A percentile compares a stretch with the other conserved stretches of the same genome.
Evolutionary conservation across 1,140 invertebrate genomes (phyloP).

Genomic region (Bombus turneri): DNA sequence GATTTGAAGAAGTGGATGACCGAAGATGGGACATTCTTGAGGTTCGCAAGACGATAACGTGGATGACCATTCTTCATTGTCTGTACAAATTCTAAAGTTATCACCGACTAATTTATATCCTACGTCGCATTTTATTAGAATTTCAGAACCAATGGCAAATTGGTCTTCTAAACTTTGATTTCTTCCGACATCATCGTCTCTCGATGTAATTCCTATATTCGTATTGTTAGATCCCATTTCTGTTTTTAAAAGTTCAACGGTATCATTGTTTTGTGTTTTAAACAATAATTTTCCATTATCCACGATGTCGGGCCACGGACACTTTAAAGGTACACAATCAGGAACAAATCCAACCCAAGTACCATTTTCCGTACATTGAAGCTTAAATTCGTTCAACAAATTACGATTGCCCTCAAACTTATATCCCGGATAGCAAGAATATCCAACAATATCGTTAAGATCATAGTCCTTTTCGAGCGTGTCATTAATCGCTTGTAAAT

Average conservation of each 20-base stretch:
- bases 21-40: conserved; percentile 54
- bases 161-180: not conserved
- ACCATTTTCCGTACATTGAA: conserved; percentile 76
- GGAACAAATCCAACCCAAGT: conserved; percentile 74
- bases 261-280: conserved; percentile 24
- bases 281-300: conserved; percentile 62
- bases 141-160: conserved; percentile 55
- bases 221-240: not conserved
- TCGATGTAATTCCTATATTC: not conserved
- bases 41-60: conserved; percentile 48
- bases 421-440: conserved; percentile 66
- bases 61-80: conserved; percentile 66
- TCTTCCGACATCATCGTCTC: not conserved
- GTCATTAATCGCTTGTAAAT: conserved; percentile 18
- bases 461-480: conserved; percentile 45
- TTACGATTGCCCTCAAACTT: conserved; percentile 66
- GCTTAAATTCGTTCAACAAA: conserved; percentile 61
- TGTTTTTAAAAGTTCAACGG: conserved; percentile 23
- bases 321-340: conserved; percentile 64
- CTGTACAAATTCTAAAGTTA: conserved; percentile 54
- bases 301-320: conserved; percentile 56
- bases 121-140: conserved; percentile 61
- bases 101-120: conserved; percentile 59
- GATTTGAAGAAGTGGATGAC: conserved; percentile 60
- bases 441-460: conserved; percentile 64